Evolutionary conservation across 1,140 invertebrate species (phyloP), one percentile per base, ranked within the genome.

Genomic region (Papilio helenus): DNA sequence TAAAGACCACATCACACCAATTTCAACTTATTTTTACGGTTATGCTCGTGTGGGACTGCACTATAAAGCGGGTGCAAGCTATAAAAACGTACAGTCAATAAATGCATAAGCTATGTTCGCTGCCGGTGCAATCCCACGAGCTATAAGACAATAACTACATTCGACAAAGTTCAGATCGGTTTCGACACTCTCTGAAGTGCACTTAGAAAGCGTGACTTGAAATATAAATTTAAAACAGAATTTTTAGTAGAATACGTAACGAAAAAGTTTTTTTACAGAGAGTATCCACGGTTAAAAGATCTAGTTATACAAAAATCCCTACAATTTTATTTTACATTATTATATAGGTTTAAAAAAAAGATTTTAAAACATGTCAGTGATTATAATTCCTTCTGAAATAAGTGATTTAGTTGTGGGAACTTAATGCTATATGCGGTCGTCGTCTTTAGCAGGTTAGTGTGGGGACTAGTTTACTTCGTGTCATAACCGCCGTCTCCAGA

Each of bases 1-100:
- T 49, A 74, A 46, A 29, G 51, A 51, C n/a, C 72, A 20, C 42
- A 10, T 29, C 42, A 61, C 76, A 77, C 29, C 76, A 77, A 61
- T 77, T 42, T 77, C 44, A 65, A 61, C 76, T 65, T 76, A 76
- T 76, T 58, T 77, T 77, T 77, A 77, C 55, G 18, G 20, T 77
- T 77, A 77, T 77, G 76, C 39, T 65, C 18, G 55, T 77, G 29
- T 77, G 76, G n/a, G 39, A 46, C 61, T 77, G 76, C 76, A 77
- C 55, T 77, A 77, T 77, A 77, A 77, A 77, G 55, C 55, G 55
- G 20, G n/a, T 39, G 26, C n/a, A 9, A 16, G 58, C n/a, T 61
- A 42, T 77, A 49, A 77, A 76, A 77, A 77, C 74, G 76, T 77
- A 77, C 55, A 77, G 29, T 34, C 20, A 77, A 77, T 77, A 77